Evolutionary conservation across 2,888 invertebrate species (phyloP).

Genomic region (Coelogynopora nodosa): DNA sequence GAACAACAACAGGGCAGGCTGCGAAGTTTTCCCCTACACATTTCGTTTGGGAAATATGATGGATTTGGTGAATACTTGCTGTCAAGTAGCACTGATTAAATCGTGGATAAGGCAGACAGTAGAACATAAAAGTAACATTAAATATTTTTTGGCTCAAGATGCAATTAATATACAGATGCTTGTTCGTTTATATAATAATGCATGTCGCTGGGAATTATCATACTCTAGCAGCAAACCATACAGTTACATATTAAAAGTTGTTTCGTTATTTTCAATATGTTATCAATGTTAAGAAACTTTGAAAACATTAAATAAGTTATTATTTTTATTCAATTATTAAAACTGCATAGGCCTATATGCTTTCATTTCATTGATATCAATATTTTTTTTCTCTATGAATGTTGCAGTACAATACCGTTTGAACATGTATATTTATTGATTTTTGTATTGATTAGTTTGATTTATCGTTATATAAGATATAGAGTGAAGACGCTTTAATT

Average conservation of each 20-base stretch:
- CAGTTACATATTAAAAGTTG: neutral
- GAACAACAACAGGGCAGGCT: too few species aligned
- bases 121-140: constrained; percentile 26
- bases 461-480: too few species aligned
- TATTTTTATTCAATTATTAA: too few species aligned
- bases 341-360: too few species aligned
- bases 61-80: constrained; percentile 24
- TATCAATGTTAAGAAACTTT: neutral
- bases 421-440: too few species aligned
- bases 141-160: neutral
- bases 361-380: too few species aligned
- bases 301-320: neutral
- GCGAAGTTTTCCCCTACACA: neutral
- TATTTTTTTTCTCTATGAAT: too few species aligned
- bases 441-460: too few species aligned
- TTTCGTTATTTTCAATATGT: neutral
- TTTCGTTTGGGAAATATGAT: neutral
- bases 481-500: too few species aligned
- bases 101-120: constrained; percentile 3
- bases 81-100: constrained; percentile 28
- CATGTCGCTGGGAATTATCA: constrained; percentile 3
- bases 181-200: neutral
- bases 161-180: neutral
- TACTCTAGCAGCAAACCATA: neutral
- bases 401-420: too few species aligned